Base-by-base conservation (phyloP, 2,113 vertebrate genomes). In the Hippocampus barbouri region DNA sequence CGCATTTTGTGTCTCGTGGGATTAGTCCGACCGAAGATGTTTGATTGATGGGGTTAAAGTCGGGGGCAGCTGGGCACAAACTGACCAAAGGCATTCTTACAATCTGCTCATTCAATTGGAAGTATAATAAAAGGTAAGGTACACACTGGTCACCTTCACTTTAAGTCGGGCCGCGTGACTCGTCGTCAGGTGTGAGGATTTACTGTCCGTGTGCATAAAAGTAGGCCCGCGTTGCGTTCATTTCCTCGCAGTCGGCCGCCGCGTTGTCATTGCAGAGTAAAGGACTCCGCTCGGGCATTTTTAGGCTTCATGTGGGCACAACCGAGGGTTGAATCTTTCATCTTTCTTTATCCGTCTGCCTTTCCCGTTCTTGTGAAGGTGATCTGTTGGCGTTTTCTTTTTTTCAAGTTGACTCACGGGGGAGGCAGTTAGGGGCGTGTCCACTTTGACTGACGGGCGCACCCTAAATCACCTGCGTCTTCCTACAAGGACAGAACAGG, bases 11-110 rank as follows among this genome's bases (percentile, higher is more conserved):
- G 63, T 67, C 72, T 60, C 8, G 64, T 41, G 69, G 72, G 79
- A 82, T 87, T 80, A 80, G 59, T 54, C 18, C 51, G 60, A 47
- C 72, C 20, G 63, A 73, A 34, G 49, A 25, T 25, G n/a, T 47
- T 45, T 23, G 12, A 23, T 66, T 23, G n/a, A 45, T 18, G 63
- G 20, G 20, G 40, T 59, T 59, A 59, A 59, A 23, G 56, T 25
- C n/a, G 27, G 56, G 34, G 56, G 56, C 56, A 15, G 56, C 56
- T 14, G 21, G 11, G 9, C 11, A 56, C 53, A 23, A 56, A 56
- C 53, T 23, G n/a, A 56, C 53, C 8, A 23, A 23, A 56, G 53
- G 56, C 4, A 59, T 27, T 59, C 25, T 15, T n/a, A 59, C 25
- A 11, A 27, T 59, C 66, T 57, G n/a, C n/a, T 72, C 18, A 20